Evolutionary conservation across 2,888 invertebrate genomes (phyloP), one percentile per base, ranked within the genome.

Genomic region (Eudemis profundana): DNA sequence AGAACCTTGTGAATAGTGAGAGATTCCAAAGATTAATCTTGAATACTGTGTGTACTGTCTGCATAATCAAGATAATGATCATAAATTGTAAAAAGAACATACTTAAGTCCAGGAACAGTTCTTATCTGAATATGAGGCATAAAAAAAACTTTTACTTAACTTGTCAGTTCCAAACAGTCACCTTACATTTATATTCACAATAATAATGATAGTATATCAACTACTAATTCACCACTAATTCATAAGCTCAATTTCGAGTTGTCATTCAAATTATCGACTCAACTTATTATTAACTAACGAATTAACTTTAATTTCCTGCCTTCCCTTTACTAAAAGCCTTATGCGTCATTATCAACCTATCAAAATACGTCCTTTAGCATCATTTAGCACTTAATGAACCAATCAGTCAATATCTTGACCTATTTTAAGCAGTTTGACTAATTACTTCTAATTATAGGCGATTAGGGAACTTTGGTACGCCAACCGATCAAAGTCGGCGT

Each of bases 401-500:
- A 36, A 51, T 64, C 64, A 64, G 44, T 64, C 59, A 59, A 46
- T 65, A 53, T 40, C 59, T 36, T 50, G 56, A 60, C 64, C 59
- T 38, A 47, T 47, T 65, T 64, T 47, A 53, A 60, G 40, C 60
- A 40, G 53, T 60, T 65, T 53, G 46, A 46, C 19, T 53, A 65
- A 65, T 65, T 47, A 65, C 38, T 29, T 19, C 36, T 53, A 53
- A 65, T 65, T 65, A 65, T 46, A n/a, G 14, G 15, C 40, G 59
- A 65, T 65, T 65, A 65, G 51, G 59, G 44, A 65, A 46, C 53
- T 60, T 60, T 40, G 51, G 38, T 59, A 51, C 29, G 10, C n/a
- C 23, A 63, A 47, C 27, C 12, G 72, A 78, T 78, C 76, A 79
- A 57, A 78, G 70, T 74, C 75, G 69, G 74, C 73, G 69, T 65